Conservation (phyloP, 1,140 invertebrate species). For the Arctopsyche grandis region DNA sequence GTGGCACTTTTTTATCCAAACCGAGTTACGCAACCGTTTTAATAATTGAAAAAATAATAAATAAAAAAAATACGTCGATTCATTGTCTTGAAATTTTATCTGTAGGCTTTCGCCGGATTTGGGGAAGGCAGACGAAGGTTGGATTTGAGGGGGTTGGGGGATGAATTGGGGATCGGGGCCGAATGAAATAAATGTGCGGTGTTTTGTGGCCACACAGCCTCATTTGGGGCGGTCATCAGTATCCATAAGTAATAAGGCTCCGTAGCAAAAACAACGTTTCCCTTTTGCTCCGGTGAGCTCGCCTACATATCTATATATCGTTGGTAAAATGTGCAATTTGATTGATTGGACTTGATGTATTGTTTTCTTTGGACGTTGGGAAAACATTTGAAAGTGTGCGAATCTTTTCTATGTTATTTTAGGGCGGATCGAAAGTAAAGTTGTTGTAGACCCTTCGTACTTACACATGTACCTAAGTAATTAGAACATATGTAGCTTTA, state of each 20-base stretch:
- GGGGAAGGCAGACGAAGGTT: not conserved
- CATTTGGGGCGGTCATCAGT: constrained; percentile 69
- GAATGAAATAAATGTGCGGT: constrained; percentile 37
- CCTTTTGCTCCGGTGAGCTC: constrained; percentile 39
- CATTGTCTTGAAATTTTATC: not conserved
- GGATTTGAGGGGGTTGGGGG: not conserved
- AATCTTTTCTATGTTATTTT: not conserved
- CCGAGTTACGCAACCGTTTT: not conserved
- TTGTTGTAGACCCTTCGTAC: not conserved
- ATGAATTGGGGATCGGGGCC: not conserved
- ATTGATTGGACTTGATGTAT: constrained; percentile 51
- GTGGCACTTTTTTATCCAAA: not conserved
- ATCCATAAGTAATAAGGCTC: constrained; percentile 69
- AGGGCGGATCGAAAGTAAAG: not conserved
- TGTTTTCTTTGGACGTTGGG: constrained; percentile 16
- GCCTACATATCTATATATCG: constrained; percentile 14
- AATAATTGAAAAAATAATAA: not conserved
- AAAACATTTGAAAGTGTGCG: not conserved
- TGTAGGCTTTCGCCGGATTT: too few relatives aligned
- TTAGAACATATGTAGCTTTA: too few relatives aligned
- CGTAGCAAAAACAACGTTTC: constrained; percentile 44
- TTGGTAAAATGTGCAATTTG: constrained; percentile 42
- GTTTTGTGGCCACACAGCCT: constrained; percentile 53
- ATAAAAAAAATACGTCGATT: not conserved
- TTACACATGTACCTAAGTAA: not conserved